Percentiles rank a stretch among this genome's conserved stretches.
phyloP scores from a whole-genome alignment of 2,113 vertebrate genomes.

The Tapirus terrestris region DNA sequence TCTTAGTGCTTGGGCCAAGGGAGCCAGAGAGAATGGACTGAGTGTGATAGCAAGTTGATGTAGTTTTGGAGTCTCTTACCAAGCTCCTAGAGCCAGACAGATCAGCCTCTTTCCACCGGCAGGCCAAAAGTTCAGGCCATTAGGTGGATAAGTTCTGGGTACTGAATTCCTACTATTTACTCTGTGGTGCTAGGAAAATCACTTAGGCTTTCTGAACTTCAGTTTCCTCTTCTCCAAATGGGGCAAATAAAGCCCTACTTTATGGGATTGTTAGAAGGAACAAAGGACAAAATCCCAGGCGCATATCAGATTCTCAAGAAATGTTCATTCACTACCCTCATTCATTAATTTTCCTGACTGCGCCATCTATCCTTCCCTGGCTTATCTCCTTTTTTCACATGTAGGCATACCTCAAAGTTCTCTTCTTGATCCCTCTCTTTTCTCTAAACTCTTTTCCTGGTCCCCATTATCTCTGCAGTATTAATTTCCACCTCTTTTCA shows the following conservation, averaged over 20 bases:
- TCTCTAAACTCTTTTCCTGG: neutral
- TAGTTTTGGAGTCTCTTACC: neutral
- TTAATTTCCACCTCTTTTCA: neutral
- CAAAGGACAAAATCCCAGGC: neutral
- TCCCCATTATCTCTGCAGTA: neutral
- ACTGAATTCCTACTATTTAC: neutral
- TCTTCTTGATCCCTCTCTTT: neutral
- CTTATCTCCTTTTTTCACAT: neutral
- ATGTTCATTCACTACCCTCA: neutral
- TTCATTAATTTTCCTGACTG: neutral
- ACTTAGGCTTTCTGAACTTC: neutral
- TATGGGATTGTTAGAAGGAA: neutral
- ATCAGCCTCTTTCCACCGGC: neutral
- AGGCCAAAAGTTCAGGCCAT: neutral
- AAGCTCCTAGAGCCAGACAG: neutral
- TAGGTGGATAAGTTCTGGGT: neutral
- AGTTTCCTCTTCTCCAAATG: neutral
- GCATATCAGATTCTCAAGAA: neutral
- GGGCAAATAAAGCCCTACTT: neutral
- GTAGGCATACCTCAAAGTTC: neutral
- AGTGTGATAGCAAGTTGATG: neutral
- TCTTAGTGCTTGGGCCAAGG: neutral
- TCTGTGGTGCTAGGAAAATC: neutral
- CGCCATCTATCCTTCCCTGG: neutral
- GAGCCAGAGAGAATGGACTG: neutral